These are phyloP conservation scores for Tribolium castaneum DNA, from an alignment of 1,140 invertebrate species.

Conservation along the genomic window DNA sequence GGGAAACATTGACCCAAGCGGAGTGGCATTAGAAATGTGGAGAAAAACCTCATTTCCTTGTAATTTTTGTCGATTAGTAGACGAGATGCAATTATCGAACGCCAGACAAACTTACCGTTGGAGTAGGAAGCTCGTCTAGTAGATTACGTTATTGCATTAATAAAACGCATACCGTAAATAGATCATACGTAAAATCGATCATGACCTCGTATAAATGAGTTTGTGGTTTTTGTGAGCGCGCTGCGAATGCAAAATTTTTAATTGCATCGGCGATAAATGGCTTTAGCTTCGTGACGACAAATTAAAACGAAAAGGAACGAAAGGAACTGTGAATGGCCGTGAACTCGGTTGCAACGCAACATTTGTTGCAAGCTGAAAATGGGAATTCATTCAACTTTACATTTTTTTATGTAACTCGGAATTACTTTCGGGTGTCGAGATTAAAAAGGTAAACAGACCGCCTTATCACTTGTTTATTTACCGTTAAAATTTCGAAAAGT, in stretches of 20 bases:
- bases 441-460: slow-evolving; percentile 17
- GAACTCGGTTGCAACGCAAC: slow-evolving; percentile 40
- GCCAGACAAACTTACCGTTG: slow-evolving; percentile 1
- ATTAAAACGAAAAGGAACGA: slow-evolving; percentile 38
- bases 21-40: background rate
- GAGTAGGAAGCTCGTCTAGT: background rate
- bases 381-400: slow-evolving; percentile 21
- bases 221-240: background rate
- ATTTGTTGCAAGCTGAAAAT: slow-evolving; percentile 19
- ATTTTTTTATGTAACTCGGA: background rate
- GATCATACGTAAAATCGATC: slow-evolving; percentile 2
- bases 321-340: slow-evolving; percentile 41
- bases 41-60: slow-evolving; percentile 5
- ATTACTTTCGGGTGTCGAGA: slow-evolving; percentile 20
- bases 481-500: background rate
- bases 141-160: slow-evolving; percentile 32
- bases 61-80: background rate
- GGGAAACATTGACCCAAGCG: slow-evolving; percentile 19
- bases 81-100: slow-evolving; percentile 9
- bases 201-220: slow-evolving; percentile 34
- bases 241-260: background rate
- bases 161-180: slow-evolving; percentile 35
- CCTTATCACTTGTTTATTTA: slow-evolving; percentile 18
- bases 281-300: slow-evolving; percentile 13
- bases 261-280: background rate